A percentile compares a stretch with the other conserved stretches of the same genome.
Conservation (phyloP, 1,140 invertebrate species). For the Drosophila serrata region DNA sequence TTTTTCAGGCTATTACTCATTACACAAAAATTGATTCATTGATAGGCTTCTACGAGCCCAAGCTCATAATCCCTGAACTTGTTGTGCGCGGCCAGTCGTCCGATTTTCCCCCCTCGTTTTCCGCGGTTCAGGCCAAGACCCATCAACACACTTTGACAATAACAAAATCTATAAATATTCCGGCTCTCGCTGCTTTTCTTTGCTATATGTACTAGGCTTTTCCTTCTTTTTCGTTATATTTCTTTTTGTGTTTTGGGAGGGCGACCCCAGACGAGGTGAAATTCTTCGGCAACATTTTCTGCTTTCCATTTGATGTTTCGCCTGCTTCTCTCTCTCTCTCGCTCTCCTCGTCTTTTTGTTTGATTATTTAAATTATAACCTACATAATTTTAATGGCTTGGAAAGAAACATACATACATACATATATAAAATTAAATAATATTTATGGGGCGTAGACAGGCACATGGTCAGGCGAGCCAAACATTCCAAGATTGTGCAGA, state of each 20-base stretch:
- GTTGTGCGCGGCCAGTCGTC: conserved; percentile 26
- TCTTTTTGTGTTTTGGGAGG: conserved; percentile 32
- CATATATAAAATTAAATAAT: conserved; percentile 82
- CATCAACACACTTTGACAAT: conserved; percentile 60
- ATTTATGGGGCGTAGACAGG: conserved; percentile 79
- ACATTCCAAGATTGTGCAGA: conserved; percentile 40
- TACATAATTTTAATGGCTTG: conserved; percentile 80
- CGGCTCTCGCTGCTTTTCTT: conserved; percentile 20
- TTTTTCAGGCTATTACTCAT: conserved; percentile 10
- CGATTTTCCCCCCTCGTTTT: not conserved
- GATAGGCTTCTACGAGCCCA: conserved; percentile 26
- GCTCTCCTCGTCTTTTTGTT: conserved; percentile 39
- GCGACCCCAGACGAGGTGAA: conserved; percentile 79
- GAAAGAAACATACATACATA: conserved; percentile 67
- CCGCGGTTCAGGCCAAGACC: conserved; percentile 8
- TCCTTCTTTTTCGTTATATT: not conserved
- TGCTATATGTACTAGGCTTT: conserved; percentile 12
- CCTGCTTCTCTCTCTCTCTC: not conserved
- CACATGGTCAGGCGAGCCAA: conserved; percentile 71
- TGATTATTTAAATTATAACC: conserved; percentile 81
- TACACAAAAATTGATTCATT: conserved; percentile 45
- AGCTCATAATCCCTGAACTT: conserved; percentile 50
- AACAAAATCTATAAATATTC: conserved; percentile 77
- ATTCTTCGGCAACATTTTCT: conserved; percentile 70
- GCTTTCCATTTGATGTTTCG: conserved; percentile 65